These are phyloP conservation scores for Choloepus didactylus DNA, from an alignment of 2,797 vertebrate genomes.

Conservation along the genomic window DNA sequence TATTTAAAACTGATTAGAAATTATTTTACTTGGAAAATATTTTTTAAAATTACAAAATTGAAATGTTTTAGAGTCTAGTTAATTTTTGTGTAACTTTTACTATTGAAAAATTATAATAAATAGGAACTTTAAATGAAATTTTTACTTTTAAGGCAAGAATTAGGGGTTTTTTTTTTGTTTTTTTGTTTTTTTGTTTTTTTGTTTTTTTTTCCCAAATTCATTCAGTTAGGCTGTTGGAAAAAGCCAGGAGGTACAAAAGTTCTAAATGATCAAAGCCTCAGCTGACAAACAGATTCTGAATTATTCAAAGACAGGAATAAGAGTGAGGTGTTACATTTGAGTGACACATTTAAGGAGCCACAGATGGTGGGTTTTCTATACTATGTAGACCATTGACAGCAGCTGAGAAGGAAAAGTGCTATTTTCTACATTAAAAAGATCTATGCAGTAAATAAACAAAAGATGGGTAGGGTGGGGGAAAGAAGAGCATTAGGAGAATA, in stretches of 20 bases:
- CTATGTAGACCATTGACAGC: not conserved
- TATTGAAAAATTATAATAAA: not conserved
- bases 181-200: not conserved
- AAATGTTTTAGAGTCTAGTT: not conserved
- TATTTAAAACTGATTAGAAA: no score
- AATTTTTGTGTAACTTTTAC: not conserved
- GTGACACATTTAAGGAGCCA: not conserved
- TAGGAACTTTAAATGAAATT: not conserved
- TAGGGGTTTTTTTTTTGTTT: not conserved
- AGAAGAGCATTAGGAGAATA: not conserved
- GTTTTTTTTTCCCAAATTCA: not conserved
- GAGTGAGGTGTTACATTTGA: not conserved
- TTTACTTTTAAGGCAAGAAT: not conserved
- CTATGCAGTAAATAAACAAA: not conserved
- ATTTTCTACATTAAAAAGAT: not conserved
- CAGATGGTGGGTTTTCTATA: not conserved
- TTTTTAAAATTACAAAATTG: not conserved
- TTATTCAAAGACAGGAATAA: not conserved
- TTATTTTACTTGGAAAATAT: not conserved
- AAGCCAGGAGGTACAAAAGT: not conserved
- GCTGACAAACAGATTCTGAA: not conserved
- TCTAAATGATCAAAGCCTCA: not conserved
- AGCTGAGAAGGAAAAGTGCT: not conserved
- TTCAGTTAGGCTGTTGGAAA: slow-evolving; percentile 4
- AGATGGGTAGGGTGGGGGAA: not conserved